Evolutionary conservation across 2,888 invertebrate species (phyloP).

Genomic region (Eulithis testata): DNA sequence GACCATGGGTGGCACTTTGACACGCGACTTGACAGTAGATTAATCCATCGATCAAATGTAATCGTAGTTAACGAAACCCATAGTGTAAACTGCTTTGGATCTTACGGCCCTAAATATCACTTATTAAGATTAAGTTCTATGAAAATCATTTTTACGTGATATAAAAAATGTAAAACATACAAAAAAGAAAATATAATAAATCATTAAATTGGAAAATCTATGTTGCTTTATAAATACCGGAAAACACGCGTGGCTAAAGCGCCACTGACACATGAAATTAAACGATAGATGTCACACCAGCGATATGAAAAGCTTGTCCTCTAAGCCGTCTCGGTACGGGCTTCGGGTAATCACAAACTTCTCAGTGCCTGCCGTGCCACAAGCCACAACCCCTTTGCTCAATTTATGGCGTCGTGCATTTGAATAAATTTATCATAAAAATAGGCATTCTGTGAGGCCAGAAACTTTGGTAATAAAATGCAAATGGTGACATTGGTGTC

Average conservation of each 20-base stretch:
- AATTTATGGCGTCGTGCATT: slow-evolving; percentile 81
- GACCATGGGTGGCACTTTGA: too few relatives aligned
- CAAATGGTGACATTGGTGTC: slow-evolving; percentile 76
- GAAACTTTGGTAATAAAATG: slow-evolving; percentile 83
- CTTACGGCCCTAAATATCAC: too few relatives aligned
- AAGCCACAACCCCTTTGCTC: slow-evolving; percentile 74
- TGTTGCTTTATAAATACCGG: too few relatives aligned
- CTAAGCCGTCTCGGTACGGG: slow-evolving; percentile 33
- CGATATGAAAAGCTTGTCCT: slow-evolving; percentile 16
- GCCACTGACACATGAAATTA: neutral
- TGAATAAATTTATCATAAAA: slow-evolving; percentile 83
- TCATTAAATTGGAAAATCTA: too few relatives aligned
- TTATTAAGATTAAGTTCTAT: too few relatives aligned
- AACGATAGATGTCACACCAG: neutral
- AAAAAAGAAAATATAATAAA: too few relatives aligned
- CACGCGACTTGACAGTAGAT: too few relatives aligned
- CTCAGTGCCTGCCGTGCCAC: slow-evolving; percentile 67
- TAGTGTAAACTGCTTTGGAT: too few relatives aligned
- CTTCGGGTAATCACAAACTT: slow-evolving; percentile 52
- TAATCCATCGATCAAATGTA: too few relatives aligned
- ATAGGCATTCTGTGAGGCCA: slow-evolving; percentile 74
- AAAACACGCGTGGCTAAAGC: neutral
- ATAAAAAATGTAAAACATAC: too few relatives aligned
- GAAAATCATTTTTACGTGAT: too few relatives aligned
- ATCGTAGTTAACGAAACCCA: too few relatives aligned